Percentiles rank a stretch among this genome's conserved stretches.
Conservation (phyloP, 2,888 invertebrate genomes). For the Andrena fulva region DNA sequence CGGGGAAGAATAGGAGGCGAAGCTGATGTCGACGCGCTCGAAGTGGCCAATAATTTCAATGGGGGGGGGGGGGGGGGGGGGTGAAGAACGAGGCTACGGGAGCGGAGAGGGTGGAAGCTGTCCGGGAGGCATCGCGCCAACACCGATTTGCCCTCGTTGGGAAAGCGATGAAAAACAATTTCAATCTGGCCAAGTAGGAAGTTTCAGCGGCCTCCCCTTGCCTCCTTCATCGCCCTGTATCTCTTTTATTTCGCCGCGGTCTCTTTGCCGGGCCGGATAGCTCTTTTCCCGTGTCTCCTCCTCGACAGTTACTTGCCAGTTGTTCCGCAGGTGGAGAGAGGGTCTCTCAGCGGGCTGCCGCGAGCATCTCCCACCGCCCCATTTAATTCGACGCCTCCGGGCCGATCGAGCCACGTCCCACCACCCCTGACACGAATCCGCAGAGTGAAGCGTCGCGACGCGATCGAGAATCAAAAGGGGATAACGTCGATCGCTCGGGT, state of each 20-base stretch:
- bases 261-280: constrained; percentile 6
- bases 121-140: constrained; percentile 40
- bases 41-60: constrained; percentile 32
- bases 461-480: neutral
- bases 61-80: neutral
- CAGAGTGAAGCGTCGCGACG: neutral
- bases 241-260: constrained; percentile 50
- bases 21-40: constrained; percentile 6
- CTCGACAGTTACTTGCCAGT: constrained; percentile 2
- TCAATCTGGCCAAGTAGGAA: constrained; percentile 75
- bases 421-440: neutral
- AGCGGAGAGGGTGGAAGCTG: constrained; percentile 17
- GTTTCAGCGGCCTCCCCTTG: constrained; percentile 58
- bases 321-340: neutral
- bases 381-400: constrained; percentile 5
- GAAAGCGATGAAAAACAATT: constrained; percentile 71
- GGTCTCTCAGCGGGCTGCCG: neutral
- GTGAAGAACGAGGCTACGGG: neutral
- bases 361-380: neutral
- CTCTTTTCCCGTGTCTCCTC: neutral
- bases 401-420: neutral
- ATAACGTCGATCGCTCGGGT: neutral
- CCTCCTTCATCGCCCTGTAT: constrained; percentile 44
- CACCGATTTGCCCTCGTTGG: constrained; percentile 56
- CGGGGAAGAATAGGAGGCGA: no score